Conservation (phyloP, 1,140 invertebrate species). For the Diploscapter pachys region DNA sequence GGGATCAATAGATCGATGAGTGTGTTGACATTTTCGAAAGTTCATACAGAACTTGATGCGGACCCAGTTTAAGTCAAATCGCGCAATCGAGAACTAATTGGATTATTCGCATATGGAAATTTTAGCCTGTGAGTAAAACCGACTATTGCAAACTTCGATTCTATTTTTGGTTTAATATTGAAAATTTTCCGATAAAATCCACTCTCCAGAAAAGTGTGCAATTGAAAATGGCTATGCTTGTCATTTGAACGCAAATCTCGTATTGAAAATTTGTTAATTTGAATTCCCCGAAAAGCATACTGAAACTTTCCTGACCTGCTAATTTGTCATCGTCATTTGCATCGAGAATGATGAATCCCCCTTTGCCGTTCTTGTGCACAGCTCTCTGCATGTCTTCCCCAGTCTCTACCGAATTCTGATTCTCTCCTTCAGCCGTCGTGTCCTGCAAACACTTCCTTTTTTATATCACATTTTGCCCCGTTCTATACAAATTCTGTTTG, state of each 20-base stretch:
- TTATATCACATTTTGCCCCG: too few relatives aligned
- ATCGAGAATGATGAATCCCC: slow-evolving; percentile 35
- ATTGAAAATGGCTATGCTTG: neutral
- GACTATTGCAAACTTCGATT: neutral
- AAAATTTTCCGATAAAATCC: neutral
- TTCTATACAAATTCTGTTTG: too few relatives aligned
- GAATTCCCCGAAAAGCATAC: neutral
- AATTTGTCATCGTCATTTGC: slow-evolving; percentile 31
- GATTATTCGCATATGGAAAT: too few relatives aligned
- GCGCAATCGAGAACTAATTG: too few relatives aligned
- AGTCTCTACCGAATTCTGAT: neutral
- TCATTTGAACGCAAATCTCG: neutral
- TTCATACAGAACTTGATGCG: too few relatives aligned
- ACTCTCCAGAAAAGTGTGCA: neutral
- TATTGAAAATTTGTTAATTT: neutral
- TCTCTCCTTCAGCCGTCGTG: neutral
- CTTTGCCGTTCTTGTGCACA: slow-evolving; percentile 1
- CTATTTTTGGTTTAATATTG: neutral
- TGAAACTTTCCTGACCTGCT: slow-evolving; percentile 16
- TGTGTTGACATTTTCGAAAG: too few relatives aligned
- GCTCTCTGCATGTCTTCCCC: slow-evolving; percentile 4
- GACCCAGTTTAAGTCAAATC: too few relatives aligned
- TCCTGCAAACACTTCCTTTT: slow-evolving; percentile 4
- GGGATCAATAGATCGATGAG: too few relatives aligned
- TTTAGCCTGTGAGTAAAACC: too few relatives aligned